These are phyloP conservation scores for Cotesia typhae DNA, from an alignment of 1,140 invertebrate species.

Conservation along the genomic window DNA sequence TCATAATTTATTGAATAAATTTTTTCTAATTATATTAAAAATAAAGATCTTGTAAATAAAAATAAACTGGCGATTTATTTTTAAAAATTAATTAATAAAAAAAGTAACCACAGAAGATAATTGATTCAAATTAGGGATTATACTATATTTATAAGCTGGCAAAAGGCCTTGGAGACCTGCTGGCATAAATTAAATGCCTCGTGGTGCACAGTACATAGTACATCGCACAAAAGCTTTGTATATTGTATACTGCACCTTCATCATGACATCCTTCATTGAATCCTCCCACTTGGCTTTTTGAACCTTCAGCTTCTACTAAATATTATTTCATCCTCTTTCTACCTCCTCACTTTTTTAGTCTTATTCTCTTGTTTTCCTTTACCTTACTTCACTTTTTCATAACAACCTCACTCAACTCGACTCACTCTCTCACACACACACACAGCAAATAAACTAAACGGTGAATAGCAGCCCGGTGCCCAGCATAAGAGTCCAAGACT, in stretches of 20 bases:
- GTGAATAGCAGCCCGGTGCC: too few relatives aligned
- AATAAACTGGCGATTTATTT: too few relatives aligned
- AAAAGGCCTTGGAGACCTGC: constrained; percentile 21
- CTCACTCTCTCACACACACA: too few relatives aligned
- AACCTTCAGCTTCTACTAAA: constrained; percentile 5
- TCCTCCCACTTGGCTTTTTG: constrained; percentile 12
- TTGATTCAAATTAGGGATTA: too few relatives aligned
- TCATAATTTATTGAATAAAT: too few relatives aligned
- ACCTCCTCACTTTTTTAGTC: not conserved
- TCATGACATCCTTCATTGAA: not conserved
- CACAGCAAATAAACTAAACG: too few relatives aligned
- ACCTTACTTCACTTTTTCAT: not conserved
- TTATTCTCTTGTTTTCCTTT: constrained; percentile 30
- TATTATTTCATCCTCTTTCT: not conserved
- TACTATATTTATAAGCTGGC: not conserved
- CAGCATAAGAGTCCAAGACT: too few relatives aligned
- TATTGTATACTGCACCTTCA: too few relatives aligned
- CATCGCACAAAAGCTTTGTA: not conserved
- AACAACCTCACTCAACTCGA: too few relatives aligned
- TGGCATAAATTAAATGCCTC: constrained; percentile 19
- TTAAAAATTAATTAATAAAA: not conserved
- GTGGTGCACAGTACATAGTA: not conserved
- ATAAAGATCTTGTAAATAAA: too few relatives aligned
- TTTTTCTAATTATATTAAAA: too few relatives aligned
- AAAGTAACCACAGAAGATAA: not conserved